Evolutionary conservation across 2,888 invertebrate genomes (phyloP), one percentile per base, ranked within the genome.

Genomic region (Pseudococcus viburni): DNA sequence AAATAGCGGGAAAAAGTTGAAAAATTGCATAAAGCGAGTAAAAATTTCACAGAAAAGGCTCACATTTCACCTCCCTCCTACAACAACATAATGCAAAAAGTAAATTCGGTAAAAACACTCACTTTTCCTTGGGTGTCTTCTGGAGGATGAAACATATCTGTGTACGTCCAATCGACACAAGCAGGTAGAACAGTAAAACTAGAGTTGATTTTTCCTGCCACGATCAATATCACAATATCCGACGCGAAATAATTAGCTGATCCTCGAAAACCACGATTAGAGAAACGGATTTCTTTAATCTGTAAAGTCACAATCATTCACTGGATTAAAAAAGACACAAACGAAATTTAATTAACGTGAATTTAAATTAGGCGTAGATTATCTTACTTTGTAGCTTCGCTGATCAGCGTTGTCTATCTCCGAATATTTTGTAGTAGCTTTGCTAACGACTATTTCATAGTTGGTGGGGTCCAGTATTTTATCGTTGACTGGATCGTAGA

Each of bases 271-370:
- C 22, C 46, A 12, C 48, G 46, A 6, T 84, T 46, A 7, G 46
- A 48, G 46, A 84, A 22, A 84, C 46, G 48, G 9, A 84, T 84
- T 84, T 46, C 46, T 48, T 48, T 46, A 84, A 84, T 46, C 84
- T 84, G 64, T 64, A 64, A 64, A n/a, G n/a, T n/a, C n/a, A n/a
- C n/a, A n/a, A n/a, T n/a, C n/a, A n/a, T n/a, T n/a, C n/a, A n/a
- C n/a, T n/a, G n/a, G n/a, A n/a, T n/a, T n/a, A n/a, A n/a, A n/a
- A n/a, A n/a, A n/a, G n/a, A n/a, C n/a, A n/a, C n/a, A n/a, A 6
- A 42, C 3, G 42, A 33, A 33, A 33, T 42, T 42, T 0, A 42
- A 42, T 42, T 42, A 42, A 3, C 42, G 42, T 0, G 8, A 42
- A 42, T 9, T 42, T 3, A 9, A 42, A 42, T 42, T 42, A 42